A percentile compares a stretch with the other conserved stretches of the same genome.
Evolutionary conservation across 2,797 vertebrate species (phyloP).

Genomic region (Falco columbarius): DNA sequence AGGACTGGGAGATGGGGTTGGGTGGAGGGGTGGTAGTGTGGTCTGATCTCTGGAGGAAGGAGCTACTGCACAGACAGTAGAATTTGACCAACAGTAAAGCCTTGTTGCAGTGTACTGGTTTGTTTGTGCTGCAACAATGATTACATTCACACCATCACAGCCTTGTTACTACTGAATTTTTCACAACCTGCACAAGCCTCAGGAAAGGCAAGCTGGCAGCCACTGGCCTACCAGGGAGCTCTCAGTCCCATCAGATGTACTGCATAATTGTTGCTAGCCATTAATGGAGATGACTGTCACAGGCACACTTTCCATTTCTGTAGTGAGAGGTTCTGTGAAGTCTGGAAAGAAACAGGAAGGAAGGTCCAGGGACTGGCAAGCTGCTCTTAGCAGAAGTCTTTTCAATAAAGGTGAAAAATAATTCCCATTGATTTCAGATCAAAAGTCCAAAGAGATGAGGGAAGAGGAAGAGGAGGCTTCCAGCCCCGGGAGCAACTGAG

Average conservation of each 20-base stretch:
- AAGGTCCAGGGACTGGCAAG: not conserved
- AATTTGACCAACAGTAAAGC: too few species aligned
- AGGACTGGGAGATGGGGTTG: too few species aligned
- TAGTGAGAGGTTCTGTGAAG: not conserved
- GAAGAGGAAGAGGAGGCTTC: constrained; percentile 7
- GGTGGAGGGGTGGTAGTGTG: too few species aligned
- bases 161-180: not conserved
- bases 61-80: too few species aligned
- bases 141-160: not conserved
- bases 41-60: too few species aligned
- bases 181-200: not conserved
- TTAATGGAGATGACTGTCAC: not conserved
- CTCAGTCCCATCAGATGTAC: not conserved
- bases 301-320: not conserved
- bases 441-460: not conserved
- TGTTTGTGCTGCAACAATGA: too few species aligned
- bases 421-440: constrained; percentile 1
- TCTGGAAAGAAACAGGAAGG: not conserved
- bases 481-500: not conserved
- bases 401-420: constrained; percentile 21
- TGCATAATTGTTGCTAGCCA: not conserved
- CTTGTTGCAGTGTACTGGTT: too few species aligned
- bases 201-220: not conserved
- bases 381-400: not conserved
- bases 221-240: not conserved